These are phyloP conservation scores for Lasius platythorax DNA, from an alignment of 2,888 invertebrate species.

Conservation along the genomic window DNA sequence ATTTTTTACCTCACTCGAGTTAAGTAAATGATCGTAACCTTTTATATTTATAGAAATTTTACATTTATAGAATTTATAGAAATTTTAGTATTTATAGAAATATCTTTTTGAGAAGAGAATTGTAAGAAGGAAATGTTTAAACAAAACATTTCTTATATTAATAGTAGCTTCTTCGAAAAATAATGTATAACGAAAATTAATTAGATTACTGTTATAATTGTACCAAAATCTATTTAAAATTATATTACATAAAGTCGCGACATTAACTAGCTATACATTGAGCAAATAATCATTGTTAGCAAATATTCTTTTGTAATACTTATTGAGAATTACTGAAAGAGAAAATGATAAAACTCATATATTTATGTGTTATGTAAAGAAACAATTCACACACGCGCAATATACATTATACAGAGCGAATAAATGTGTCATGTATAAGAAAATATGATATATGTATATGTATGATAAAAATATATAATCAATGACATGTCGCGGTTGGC, in stretches of 20 bases:
- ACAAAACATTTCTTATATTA: not conserved
- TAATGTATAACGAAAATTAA: not conserved
- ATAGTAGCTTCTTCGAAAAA: not conserved
- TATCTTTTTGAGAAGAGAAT: not conserved
- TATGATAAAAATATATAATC: slow-evolving; percentile 8
- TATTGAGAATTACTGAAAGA: not conserved
- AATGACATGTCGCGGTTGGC: not conserved
- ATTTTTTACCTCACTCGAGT: not conserved
- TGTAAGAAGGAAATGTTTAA: not conserved
- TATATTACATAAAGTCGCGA: not conserved
- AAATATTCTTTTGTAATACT: not conserved
- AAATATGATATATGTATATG: not conserved
- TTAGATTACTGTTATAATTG: not conserved
- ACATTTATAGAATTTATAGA: too few relatives aligned
- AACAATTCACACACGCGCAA: not conserved
- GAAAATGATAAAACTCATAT: not conserved
- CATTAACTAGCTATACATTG: not conserved
- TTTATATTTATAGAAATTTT: not conserved
- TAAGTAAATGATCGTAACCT: not conserved
- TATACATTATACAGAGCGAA: not conserved
- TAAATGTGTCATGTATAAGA: not conserved
- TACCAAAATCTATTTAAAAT: not conserved
- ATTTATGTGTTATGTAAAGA: not conserved
- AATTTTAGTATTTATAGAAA: not conserved
- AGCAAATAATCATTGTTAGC: not conserved